Evolutionary conservation across 2,888 invertebrate genomes (phyloP), one percentile per base, ranked within the genome.

Genomic region (Julus scandinavius): DNA sequence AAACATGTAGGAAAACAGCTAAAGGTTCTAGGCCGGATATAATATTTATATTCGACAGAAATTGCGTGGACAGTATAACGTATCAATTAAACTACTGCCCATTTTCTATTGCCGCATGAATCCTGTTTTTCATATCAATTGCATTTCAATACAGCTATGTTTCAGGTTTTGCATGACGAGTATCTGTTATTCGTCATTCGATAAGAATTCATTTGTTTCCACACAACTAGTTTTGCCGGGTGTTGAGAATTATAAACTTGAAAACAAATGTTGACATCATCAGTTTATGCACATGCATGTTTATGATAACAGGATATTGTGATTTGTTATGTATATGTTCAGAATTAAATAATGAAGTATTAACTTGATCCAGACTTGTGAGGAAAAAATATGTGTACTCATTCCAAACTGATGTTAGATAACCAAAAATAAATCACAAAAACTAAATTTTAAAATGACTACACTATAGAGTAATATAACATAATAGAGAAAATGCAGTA

Each of bases 41-140:
- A 80, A 80, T 80, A 40, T 80, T 40, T 80, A 80, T 80, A 40
- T 80, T 80, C 13, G 80, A 40, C 63, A 20, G 63, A 38, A 38
- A 15, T 38, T 80, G 80, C 80, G 80, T 80, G 38, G 80, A 80
- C 29, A 80, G 80, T 38, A 40, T 80, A 38, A 40, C 80, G 5
- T 38, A 29, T 29, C 29, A 80, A 80, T 80, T 80, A 38, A 6
- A 72, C 7, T 29, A 38, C 38, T 80, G 2, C 17, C 54, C 11
- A 54, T 54, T 80, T 15, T 80, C 38, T 80, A 38, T 13, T 9
- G 38, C 13, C 13, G 80, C 13, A 80, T 15, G 80, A 80, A 80
- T 80, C 80, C 80, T 80, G 80, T 80, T 80, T 80, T 80, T 15
- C 80, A 38, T 40, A 80, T 80, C 45, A 0, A 45, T 45, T 45